Percentiles rank a stretch among this genome's conserved stretches.
phyloP scores from a whole-genome alignment of 92 coral and sea anemone genomes.

The Heliopora coerulea region DNA sequence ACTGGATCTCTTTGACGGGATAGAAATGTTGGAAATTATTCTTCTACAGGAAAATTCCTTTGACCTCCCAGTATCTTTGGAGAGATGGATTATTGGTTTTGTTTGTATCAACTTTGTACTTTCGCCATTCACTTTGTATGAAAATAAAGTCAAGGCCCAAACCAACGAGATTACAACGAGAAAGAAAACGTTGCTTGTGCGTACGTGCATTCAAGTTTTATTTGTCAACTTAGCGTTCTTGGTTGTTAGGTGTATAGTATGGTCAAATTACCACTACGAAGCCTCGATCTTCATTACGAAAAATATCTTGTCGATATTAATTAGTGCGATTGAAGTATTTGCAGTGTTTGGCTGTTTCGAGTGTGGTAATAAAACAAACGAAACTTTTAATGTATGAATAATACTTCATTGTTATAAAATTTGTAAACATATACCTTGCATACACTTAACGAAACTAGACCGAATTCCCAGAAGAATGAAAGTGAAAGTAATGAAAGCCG shows the following conservation, averaged over 20 bases:
- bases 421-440: too few species aligned
- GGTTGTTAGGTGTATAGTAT: constrained; percentile 49
- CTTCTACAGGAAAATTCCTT: constrained; percentile 3
- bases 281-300: constrained; percentile 64
- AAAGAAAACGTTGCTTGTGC: not conserved
- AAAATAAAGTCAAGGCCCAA: constrained; percentile 29
- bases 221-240: constrained; percentile 48
- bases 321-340: constrained; percentile 24
- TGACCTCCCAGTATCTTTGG: constrained; percentile 4
- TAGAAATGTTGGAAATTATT: constrained; percentile 36
- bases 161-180: not conserved
- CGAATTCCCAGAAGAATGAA: too few species aligned
- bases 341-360: constrained; percentile 1
- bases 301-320: constrained; percentile 43
- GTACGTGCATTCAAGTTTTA: constrained; percentile 23
- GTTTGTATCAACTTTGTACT: constrained; percentile 30
- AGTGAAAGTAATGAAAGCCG: too few species aligned
- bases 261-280: constrained; percentile 37
- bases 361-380: not conserved
- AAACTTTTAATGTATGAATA: constrained; percentile 22
- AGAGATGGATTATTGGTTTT: constrained; percentile 12
- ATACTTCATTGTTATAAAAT: too few species aligned
- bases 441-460: too few species aligned
- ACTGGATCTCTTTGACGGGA: constrained; percentile 33
- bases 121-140: constrained; percentile 43